Conservation (phyloP, 2,797 vertebrate genomes). For the Crypturellus tataupa region DNA sequence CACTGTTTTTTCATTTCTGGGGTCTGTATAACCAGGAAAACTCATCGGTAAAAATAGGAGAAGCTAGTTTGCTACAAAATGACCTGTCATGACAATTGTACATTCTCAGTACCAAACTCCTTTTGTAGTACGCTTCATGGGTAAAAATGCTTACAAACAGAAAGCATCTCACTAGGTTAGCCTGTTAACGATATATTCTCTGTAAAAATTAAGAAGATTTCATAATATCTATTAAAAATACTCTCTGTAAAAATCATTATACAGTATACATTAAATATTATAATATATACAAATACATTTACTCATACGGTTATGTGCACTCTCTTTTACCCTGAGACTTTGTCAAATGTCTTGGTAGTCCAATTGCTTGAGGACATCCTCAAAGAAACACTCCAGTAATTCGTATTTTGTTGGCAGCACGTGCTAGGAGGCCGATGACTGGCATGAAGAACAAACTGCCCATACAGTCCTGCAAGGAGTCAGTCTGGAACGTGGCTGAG, state of each 20-base stretch:
- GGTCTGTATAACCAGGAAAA: neutral
- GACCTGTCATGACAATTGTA: neutral
- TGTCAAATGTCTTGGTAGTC: slow-evolving; percentile 1
- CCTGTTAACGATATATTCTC: neutral
- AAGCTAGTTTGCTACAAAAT: neutral
- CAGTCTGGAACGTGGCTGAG: neutral
- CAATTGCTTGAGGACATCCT: neutral
- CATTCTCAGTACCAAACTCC: neutral
- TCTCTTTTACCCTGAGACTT: neutral
- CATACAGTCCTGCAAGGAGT: neutral
- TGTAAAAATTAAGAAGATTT: slow-evolving; percentile 2
- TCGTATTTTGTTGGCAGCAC: slow-evolving; percentile 14
- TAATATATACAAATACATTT: neutral
- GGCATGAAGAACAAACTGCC: neutral
- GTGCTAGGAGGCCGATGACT: neutral
- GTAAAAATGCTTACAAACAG: slow-evolving; percentile 2
- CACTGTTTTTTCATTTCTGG: neutral
- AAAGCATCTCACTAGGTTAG: neutral
- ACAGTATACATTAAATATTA: neutral
- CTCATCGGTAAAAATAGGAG: neutral
- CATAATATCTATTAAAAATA: slow-evolving; percentile 36
- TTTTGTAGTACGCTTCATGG: neutral
- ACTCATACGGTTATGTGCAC: neutral
- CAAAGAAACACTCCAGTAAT: neutral
- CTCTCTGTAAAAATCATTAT: slow-evolving; percentile 29